Conservation (phyloP, 2,888 invertebrate genomes). For the Macroteleia sp. region DNA sequence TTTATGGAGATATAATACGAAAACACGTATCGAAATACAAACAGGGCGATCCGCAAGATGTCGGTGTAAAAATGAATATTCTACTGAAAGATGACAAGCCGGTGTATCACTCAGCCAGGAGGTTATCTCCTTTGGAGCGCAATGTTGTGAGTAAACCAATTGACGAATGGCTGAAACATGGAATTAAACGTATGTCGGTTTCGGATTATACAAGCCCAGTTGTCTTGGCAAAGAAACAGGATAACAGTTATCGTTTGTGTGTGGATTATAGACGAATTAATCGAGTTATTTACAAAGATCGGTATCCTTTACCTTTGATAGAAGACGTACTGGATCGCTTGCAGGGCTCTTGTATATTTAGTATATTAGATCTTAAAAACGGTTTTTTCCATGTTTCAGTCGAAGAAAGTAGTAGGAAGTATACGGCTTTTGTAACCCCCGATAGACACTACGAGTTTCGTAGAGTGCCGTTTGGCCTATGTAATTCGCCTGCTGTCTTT, state of each 20-base stretch:
- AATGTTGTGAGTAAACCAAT: conserved; percentile 6
- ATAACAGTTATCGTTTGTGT: neutral
- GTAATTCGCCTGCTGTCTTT: conserved; percentile 20
- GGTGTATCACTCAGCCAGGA: neutral
- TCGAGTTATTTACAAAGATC: neutral
- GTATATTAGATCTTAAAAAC: neutral
- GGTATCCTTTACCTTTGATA: conserved; percentile 5
- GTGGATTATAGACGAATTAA: neutral
- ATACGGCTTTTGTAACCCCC: neutral
- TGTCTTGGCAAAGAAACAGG: conserved; percentile 4
- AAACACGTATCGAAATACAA: too few relatives aligned
- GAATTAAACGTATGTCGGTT: neutral
- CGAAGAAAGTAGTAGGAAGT: neutral
- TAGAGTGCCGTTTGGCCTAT: conserved; percentile 3
- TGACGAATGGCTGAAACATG: neutral
- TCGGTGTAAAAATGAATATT: conserved; percentile 5
- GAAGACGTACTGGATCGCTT: neutral
- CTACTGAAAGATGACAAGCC: neutral
- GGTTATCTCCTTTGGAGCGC: neutral
- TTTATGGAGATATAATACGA: too few relatives aligned
- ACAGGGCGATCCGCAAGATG: too few relatives aligned
- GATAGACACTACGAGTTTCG: neutral
- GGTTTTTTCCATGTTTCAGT: neutral
- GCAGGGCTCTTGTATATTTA: neutral
- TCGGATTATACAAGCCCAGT: conserved; percentile 3